These are phyloP conservation scores for Corapipo altera DNA, from an alignment of 2,113 vertebrate species.

Conservation along the genomic window DNA sequence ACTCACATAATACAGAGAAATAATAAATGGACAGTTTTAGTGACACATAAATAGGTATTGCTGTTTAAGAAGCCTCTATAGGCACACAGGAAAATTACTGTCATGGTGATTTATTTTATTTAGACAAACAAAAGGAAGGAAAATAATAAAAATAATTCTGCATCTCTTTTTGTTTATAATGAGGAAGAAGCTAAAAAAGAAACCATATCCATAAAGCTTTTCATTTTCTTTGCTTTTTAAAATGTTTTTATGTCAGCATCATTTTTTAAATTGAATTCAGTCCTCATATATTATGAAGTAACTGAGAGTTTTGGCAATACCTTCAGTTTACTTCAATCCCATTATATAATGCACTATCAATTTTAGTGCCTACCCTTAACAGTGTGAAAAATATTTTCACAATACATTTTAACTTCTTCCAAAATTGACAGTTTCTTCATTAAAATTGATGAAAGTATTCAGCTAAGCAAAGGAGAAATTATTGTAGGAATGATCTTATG, in stretches of 20 bases:
- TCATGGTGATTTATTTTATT: not conserved
- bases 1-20: not conserved
- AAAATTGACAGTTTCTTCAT: not conserved
- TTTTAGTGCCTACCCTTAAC: not conserved
- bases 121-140: not conserved
- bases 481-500: not conserved
- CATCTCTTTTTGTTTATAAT: not conserved
- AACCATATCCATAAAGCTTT: not conserved
- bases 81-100: not conserved
- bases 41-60: not conserved
- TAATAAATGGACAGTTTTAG: not conserved
- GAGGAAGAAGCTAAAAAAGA: not conserved
- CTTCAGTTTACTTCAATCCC: not conserved
- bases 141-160: not conserved
- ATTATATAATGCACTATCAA: not conserved
- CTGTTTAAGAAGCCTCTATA: not conserved
- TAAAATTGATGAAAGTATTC: not conserved
- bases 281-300: not conserved
- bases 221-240: not conserved
- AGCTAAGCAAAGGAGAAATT: not conserved
- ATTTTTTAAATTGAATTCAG: not conserved
- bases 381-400: not conserved
- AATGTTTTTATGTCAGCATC: not conserved
- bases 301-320: not conserved
- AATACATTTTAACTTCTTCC: not conserved